Evolutionary conservation across 2,113 vertebrate species (phyloP).

Genomic region (Atlantisia rogersi): DNA sequence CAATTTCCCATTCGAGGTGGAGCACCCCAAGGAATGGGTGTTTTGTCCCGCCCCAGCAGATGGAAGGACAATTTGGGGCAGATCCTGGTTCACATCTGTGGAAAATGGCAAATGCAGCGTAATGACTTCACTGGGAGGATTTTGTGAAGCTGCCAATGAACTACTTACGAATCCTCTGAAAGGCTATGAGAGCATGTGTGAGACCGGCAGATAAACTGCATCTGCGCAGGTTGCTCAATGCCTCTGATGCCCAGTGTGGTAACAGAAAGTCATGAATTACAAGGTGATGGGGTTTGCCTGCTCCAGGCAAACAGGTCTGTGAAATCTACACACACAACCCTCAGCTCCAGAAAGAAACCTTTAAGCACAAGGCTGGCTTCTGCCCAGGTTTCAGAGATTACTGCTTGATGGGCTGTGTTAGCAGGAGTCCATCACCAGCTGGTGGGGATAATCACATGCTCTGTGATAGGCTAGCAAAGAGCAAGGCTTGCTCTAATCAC

Average conservation of each 20-base stretch:
- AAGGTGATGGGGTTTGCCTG: background rate
- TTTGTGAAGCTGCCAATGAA: slow-evolving; percentile 26
- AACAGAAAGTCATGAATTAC: background rate
- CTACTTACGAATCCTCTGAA: background rate
- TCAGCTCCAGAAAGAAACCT: background rate
- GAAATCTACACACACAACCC: background rate
- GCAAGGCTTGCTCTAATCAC: background rate
- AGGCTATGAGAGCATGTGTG: fast-evolving
- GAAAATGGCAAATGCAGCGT: background rate
- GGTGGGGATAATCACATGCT: background rate
- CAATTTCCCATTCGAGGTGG: fast-evolving
- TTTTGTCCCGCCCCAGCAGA: background rate
- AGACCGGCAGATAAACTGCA: background rate
- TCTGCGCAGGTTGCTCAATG: background rate
- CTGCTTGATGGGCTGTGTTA: background rate
- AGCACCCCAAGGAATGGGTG: background rate
- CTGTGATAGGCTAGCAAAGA: background rate
- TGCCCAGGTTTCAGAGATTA: background rate
- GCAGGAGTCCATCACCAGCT: background rate
- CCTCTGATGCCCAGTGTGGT: background rate
- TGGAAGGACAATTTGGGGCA: background rate
- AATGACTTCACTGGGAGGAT: background rate
- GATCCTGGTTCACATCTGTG: background rate
- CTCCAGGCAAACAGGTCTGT: background rate
- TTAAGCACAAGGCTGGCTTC: background rate